Evolutionary conservation across 2,888 invertebrate species (phyloP), one percentile per base, ranked within the genome.

Genomic region (Troides oblongomaculatus): DNA sequence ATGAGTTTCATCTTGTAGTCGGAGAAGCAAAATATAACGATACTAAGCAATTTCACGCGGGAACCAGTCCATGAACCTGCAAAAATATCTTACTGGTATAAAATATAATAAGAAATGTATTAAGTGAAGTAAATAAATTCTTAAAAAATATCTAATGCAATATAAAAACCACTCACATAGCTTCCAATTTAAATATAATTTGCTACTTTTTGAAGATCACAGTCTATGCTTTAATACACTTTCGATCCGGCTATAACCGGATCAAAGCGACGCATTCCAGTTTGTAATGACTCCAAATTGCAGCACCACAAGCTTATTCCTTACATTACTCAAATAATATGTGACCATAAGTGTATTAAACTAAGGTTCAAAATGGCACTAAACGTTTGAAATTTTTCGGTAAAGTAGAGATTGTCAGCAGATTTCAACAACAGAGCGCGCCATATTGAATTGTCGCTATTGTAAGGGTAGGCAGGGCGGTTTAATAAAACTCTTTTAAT

Each of bases 401-500:
- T 39, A 64, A 46, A 62, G 5, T 43, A 56, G 62, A 46, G 21
- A 61, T 56, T 65, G 71, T 4, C 61, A 64, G 64, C 63, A 30
- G 66, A 62, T 71, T 66, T 62, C 64, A 72, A 75, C 76, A 75
- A 76, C 75, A 70, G 72, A 58, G 67, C 69, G 70, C 68, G 76
- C 74, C 74, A 76, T 78, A 78, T 80, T 79, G 77, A 74, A 76
- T 78, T 77, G 75, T 77, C 74, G 75, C 73, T 72, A 74, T 70
- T 64, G 71, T 67, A 62, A 73, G 73, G 74, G 72, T 57, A 64
- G 56, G 61, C 71, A 68, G 76, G 76, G 76, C 73, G 77, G 79
- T 74, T 69, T 70, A 75, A 78, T 76, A 82, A 81, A 87, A 86
- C 86, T 87, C 88, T 88, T 88, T 86, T 88, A 85, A 87, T 88